Evolutionary conservation across 2,113 vertebrate species (phyloP).

Genomic region (cat (Felis catus)): DNA sequence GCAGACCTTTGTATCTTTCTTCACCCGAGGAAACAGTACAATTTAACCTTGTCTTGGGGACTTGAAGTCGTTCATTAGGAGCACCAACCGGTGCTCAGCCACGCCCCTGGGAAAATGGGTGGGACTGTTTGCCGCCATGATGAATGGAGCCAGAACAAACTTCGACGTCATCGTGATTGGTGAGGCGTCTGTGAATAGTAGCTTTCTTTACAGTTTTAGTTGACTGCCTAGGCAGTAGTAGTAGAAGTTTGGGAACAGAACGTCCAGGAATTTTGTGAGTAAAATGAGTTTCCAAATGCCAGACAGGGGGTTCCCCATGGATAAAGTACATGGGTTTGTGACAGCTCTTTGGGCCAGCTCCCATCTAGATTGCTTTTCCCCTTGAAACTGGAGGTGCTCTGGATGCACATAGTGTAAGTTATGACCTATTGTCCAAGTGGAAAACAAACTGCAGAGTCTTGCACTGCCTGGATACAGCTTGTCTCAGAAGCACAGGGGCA

Average conservation of each 20-base stretch:
- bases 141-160: background rate
- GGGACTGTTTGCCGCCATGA: background rate
- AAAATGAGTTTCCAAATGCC: conserved; percentile 20
- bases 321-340: background rate
- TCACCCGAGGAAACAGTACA: background rate
- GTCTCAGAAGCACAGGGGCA: background rate
- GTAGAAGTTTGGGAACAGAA: background rate
- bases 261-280: conserved; percentile 9
- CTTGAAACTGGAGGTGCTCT: background rate
- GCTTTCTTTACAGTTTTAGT: conserved; percentile 15
- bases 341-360: background rate
- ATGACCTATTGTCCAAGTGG: background rate
- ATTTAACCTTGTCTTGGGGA: background rate
- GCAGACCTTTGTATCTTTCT: background rate
- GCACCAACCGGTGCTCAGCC: background rate
- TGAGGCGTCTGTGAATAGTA: background rate
- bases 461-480: background rate
- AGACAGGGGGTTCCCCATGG: background rate
- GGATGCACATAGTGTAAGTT: background rate
- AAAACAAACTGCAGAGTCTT: background rate
- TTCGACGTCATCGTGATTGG: background rate
- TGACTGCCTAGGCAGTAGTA: background rate
- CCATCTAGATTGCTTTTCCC: background rate
- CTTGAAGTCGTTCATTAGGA: background rate
- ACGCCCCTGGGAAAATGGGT: background rate